A percentile compares a stretch with the other conserved stretches of the same genome.
Conservation (phyloP, 2,113 vertebrate species). For the Odontesthes bonariensis region DNA sequence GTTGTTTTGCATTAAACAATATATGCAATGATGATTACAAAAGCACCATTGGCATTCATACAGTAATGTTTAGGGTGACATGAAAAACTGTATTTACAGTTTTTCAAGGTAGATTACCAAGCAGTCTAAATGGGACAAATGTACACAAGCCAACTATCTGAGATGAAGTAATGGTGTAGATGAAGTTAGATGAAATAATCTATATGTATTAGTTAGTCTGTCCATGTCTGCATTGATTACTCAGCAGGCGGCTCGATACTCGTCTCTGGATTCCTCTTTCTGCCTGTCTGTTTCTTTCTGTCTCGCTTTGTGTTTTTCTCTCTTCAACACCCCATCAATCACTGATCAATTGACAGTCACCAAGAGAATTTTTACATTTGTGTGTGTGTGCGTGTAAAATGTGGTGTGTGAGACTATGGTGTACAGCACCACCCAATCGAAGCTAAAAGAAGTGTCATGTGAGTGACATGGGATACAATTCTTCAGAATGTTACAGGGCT, state of each 20-base stretch:
- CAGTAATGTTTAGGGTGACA: slow-evolving; percentile 16
- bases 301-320: slow-evolving; percentile 40
- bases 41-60: not conserved
- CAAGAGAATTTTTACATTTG: slow-evolving; percentile 15
- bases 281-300: slow-evolving; percentile 35
- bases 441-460: too few species aligned
- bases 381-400: not conserved
- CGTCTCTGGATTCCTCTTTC: slow-evolving; percentile 41
- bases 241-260: slow-evolving; percentile 52
- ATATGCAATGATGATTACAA: too few species aligned
- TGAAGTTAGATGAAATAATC: slow-evolving; percentile 62
- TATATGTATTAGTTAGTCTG: slow-evolving; percentile 62
- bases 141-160: slow-evolving; percentile 1
- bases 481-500: not conserved
- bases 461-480: not conserved
- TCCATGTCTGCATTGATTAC: slow-evolving; percentile 62
- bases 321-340: slow-evolving; percentile 30
- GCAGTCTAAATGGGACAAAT: slow-evolving; percentile 23
- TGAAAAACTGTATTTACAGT: slow-evolving; percentile 20
- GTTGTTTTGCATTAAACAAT: too few species aligned
- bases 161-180: slow-evolving; percentile 52
- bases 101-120: slow-evolving; percentile 35
- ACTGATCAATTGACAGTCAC: slow-evolving; percentile 39
- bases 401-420: not conserved
- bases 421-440: not conserved